Base-by-base conservation (phyloP, 2,113 vertebrate genomes). In the Lipotes vexillifer region DNA sequence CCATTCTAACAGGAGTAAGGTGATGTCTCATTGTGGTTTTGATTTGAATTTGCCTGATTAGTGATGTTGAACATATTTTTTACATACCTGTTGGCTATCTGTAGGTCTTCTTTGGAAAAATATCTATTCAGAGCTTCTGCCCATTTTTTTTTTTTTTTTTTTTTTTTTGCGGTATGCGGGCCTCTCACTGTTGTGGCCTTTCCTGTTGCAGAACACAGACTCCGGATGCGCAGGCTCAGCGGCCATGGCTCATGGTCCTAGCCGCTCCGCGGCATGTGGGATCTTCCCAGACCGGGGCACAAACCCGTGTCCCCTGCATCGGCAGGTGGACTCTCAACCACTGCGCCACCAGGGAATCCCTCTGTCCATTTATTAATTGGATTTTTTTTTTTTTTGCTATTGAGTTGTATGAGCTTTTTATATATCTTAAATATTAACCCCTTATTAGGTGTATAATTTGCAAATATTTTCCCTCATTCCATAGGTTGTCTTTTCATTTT, bases 211-310 rank as follows among this genome's bases (percentile, higher is more conserved):
- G 46, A 46, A 12, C 46, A 3, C 46, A 46, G 46, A 3, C 46
- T 46, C 46, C 0, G 2, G 46, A 12, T 0, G 2, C 1, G 46
- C 46, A 46, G 46, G 46, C 46, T 46, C 46, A 46, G 46, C 2
- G 12, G 46, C 46, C 46, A 46, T 46, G 46, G 46, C 46, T 46
- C 46, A 12, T 0, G 11, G 46, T 2, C 2, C 11, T 11, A 46
- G 11, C 11, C 11, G 2, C 46, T 46, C 46, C 2, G 0, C 2
- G 11, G 46, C 46, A 46, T 46, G n/a, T n/a, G n/a, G n/a, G 46
- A 3, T 49, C 46, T 49, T 49, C 12, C 46, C 3, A 0, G 46
- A 49, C 46, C 10, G 11, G 46, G 12, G 12, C 46, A 49, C 12
- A 2, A 49, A 49, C 46, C 46, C 1, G 46, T 13, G 46, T 49